Evolutionary conservation across 2,797 vertebrate genomes (phyloP).

Genomic region (Apodemus agrarius): DNA sequence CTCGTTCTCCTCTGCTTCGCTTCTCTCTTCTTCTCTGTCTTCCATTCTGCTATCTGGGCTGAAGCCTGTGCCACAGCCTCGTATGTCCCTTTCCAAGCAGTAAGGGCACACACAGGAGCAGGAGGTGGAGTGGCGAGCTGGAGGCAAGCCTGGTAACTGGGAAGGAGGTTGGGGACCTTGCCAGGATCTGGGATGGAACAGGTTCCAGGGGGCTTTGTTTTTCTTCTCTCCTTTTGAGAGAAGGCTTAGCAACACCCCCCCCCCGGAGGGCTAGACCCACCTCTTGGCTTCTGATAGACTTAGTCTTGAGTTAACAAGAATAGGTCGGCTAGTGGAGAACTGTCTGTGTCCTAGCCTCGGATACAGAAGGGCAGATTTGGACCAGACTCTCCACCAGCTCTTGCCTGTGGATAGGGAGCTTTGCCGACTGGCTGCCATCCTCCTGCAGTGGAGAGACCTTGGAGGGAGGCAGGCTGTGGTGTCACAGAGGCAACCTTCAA

Average conservation of each 20-base stretch:
- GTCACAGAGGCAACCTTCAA: background rate
- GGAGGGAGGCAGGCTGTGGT: background rate
- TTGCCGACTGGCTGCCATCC: accelerated
- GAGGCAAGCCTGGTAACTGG: background rate
- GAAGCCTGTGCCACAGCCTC: background rate
- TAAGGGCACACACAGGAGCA: background rate
- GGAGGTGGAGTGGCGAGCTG: background rate
- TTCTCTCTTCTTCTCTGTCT: background rate
- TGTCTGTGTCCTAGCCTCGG: background rate
- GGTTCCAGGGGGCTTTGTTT: background rate
- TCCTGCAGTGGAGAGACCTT: background rate
- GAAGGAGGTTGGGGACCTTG: background rate
- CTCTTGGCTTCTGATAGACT: background rate
- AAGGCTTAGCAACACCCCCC: background rate
- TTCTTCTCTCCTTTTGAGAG: background rate
- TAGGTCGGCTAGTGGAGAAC: background rate
- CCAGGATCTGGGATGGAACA: background rate
- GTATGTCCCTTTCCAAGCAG: background rate
- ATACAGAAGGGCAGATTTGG: background rate
- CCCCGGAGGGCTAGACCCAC: background rate
- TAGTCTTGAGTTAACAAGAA: background rate
- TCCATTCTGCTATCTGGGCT: background rate
- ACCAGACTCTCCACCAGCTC: background rate
- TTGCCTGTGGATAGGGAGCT: background rate
- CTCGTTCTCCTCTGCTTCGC: background rate